Base-by-base conservation (phyloP, 2,797 vertebrate species). In the Takifugu ocellatus region DNA sequence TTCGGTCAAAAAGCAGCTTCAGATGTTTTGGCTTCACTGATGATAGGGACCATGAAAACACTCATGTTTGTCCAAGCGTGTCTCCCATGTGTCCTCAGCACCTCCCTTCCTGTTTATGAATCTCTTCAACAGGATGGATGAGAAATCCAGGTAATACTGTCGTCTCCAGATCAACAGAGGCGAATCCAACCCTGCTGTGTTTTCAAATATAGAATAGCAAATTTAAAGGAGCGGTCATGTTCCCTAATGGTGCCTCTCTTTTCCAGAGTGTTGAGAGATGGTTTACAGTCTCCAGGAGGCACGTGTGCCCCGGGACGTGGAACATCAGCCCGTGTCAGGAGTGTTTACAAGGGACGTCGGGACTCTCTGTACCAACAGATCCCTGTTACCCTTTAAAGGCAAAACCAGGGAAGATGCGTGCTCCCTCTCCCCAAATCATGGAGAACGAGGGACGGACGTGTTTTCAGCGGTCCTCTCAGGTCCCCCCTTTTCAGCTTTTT, bases 341-440 rank as follows among this genome's bases (percentile, higher is more conserved):
- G 76, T 89, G 87, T 89, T 89, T 89, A 89, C 72, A 77, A 50
- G 59, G 81, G 64, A 61, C 69, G 61, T 68, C 71, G 68, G 74
- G 76, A 80, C 77, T 51, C 64, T 56, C 54, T 73, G 74, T 59
- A 78, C 75, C 76, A 72, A 68, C 72, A 74, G 45, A 63, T 73
- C 65, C 27, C 16, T 52, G 51, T 72, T 84, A 63, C 54, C 85
- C 81, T 88, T 87, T 86, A 89, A 88, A 86, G 87, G 83, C 61
- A 72, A 88, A 74, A 62, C 31, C 53, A 59, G 70, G 3, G 0
- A 39, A 65, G 67, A 68, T 66, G 54, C 31, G 26, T 59, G 53
- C 56, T 64, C 62, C 17, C 67, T 66, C 59, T 77, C 53, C 77
- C 77, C 67, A 60, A 46, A 72, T 61, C 58, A 70, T 52, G 55